These are phyloP conservation scores for Listronotus oregonensis DNA, from an alignment of 1,140 invertebrate species.

Conservation along the genomic window DNA sequence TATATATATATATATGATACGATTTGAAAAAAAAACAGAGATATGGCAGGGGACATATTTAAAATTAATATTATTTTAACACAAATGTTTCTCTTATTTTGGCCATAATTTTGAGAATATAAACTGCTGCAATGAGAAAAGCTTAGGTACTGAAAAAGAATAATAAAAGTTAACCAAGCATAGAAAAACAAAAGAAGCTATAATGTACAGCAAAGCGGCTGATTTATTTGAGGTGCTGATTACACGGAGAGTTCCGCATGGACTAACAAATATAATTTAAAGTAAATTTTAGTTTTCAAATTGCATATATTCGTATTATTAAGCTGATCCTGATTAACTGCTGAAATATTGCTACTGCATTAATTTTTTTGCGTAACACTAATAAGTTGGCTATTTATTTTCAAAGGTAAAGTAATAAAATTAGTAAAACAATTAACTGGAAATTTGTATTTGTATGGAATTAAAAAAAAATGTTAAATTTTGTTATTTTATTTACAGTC, in stretches of 20 bases:
- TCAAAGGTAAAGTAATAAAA: no score
- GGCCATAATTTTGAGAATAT: not conserved
- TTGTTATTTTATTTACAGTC: no score
- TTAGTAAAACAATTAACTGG: no score
- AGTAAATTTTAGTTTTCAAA: conserved; percentile 37
- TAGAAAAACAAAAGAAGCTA: conserved; percentile 33
- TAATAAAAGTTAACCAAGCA: conserved; percentile 35
- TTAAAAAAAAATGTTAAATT: no score
- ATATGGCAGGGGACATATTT: no score
- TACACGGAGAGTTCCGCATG: conserved; percentile 37
- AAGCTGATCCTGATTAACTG: conserved; percentile 15
- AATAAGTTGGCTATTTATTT: no score
- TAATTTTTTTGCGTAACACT: no score
- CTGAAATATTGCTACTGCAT: conserved; percentile 10
- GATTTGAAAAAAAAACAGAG: no score
- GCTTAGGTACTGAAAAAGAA: conserved; percentile 30
- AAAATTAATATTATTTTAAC: no score
- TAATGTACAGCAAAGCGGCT: conserved; percentile 34
- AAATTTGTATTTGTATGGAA: no score
- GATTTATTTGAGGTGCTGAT: conserved; percentile 39
- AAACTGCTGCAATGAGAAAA: conserved; percentile 7
- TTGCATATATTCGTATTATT: conserved; percentile 18
- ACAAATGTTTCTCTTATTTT: no score
- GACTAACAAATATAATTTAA: conserved; percentile 39
- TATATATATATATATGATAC: no score